A percentile compares a stretch with the other conserved stretches of the same genome.
Evolutionary conservation across 2,888 invertebrate genomes (phyloP).

Genomic region (Hirudinaria manillensis): DNA sequence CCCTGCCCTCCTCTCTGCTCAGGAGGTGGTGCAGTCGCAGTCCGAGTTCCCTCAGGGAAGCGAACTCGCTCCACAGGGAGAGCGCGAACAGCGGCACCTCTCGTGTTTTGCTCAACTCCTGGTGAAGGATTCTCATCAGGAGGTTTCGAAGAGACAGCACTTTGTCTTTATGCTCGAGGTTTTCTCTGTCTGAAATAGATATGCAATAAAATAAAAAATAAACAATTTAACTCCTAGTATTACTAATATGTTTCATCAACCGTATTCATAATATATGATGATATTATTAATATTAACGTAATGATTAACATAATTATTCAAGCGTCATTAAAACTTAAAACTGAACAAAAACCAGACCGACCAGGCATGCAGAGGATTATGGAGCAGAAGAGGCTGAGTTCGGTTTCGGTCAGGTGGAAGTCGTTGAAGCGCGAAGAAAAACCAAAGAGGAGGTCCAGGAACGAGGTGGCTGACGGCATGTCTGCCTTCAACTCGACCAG

Average conservation of each 20-base stretch:
- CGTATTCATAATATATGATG: too few relatives aligned
- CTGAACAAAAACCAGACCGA: not conserved
- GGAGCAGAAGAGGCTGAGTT: conserved; percentile 52
- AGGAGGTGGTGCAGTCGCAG: not conserved
- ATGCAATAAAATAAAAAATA: not conserved
- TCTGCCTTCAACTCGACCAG: conserved; percentile 50
- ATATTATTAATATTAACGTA: too few relatives aligned
- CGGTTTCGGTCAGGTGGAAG: conserved; percentile 48
- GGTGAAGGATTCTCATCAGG: conserved; percentile 11
- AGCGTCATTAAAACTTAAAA: too few relatives aligned
- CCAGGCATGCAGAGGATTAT: conserved; percentile 48
- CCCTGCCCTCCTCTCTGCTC: not conserved
- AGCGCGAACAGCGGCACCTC: not conserved
- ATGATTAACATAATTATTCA: too few relatives aligned
- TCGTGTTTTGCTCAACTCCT: conserved; percentile 14
- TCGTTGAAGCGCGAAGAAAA: conserved; percentile 51
- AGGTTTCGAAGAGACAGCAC: not conserved
- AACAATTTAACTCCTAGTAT: not conserved
- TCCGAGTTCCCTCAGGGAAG: conserved; percentile 21
- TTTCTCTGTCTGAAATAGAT: conserved; percentile 9
- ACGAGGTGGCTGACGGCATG: conserved; percentile 50
- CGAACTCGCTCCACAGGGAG: conserved; percentile 21
- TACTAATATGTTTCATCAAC: too few relatives aligned
- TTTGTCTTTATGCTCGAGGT: not conserved
- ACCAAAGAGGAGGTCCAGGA: conserved; percentile 52